A percentile compares a stretch with the other conserved stretches of the same genome.
Evolutionary conservation across 2,113 vertebrate species (phyloP).

Genomic region (Penelope pileata): DNA sequence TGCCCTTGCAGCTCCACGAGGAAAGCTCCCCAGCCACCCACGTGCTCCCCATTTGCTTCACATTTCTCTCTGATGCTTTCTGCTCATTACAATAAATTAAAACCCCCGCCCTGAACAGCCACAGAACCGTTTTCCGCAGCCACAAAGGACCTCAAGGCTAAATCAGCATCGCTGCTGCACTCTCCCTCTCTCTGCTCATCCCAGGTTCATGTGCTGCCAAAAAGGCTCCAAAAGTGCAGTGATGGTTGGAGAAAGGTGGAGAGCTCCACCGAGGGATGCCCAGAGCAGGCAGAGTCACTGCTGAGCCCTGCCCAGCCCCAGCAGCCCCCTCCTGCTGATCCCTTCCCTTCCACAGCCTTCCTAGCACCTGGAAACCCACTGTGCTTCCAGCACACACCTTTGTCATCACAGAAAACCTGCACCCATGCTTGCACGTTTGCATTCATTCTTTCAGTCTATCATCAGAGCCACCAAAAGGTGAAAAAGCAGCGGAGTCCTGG

Average conservation of each 20-base stretch:
- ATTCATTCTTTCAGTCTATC: too few relatives aligned
- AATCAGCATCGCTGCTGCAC: rapidly evolving
- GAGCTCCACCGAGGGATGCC: neutral
- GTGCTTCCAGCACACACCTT: too few relatives aligned
- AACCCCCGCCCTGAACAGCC: neutral
- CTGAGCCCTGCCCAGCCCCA: neutral
- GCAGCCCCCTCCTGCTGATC: neutral
- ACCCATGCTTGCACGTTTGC: too few relatives aligned
- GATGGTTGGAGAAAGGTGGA: neutral
- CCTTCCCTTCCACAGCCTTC: neutral
- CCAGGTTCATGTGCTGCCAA: rapidly evolving
- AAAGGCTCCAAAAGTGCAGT: neutral
- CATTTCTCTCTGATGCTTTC: rapidly evolving
- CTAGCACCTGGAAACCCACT: too few relatives aligned
- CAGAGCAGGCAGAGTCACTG: neutral
- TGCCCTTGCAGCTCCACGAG: neutral
- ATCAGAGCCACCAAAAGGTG: neutral
- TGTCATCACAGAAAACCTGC: too few relatives aligned
- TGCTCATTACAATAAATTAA: neutral
- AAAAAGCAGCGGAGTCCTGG: neutral
- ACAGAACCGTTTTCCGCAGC: neutral
- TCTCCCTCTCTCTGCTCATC: neutral
- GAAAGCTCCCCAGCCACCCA: neutral
- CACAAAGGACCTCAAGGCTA: neutral
- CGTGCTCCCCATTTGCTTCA: neutral